These are phyloP conservation scores for Catonia carolina DNA, from an alignment of 2,888 invertebrate species.

Conservation along the genomic window DNA sequence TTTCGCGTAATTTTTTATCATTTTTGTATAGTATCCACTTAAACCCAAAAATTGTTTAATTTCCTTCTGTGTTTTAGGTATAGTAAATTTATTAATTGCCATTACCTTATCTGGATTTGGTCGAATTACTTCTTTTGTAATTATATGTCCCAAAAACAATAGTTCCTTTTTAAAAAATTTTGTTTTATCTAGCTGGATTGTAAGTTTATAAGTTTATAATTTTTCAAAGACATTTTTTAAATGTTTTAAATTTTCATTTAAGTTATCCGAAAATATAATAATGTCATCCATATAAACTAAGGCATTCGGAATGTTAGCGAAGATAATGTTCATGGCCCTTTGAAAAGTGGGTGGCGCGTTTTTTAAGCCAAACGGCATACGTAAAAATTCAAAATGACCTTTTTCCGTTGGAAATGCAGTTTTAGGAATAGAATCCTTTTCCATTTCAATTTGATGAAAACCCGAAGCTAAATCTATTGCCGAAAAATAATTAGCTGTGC, in stretches of 20 bases:
- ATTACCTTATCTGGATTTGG: no score
- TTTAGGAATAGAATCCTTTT: slow-evolving; percentile 10
- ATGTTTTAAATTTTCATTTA: no score
- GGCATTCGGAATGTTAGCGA: not conserved
- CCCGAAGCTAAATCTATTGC: slow-evolving; percentile 32
- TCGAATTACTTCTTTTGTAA: no score
- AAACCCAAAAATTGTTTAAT: slow-evolving; percentile 12
- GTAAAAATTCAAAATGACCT: slow-evolving; percentile 18
- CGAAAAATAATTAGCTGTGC: slow-evolving; percentile 30
- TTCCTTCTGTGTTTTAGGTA: slow-evolving; percentile 10
- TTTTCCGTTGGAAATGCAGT: slow-evolving; percentile 19
- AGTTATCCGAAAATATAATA: no score
- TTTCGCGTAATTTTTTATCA: no score
- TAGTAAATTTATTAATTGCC: no score
- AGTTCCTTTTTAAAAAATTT: slow-evolving; percentile 17
- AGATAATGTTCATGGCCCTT: slow-evolving; percentile 14
- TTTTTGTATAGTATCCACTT: no score
- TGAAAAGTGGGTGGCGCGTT: no score
- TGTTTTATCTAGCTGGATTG: slow-evolving; percentile 11
- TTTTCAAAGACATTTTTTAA: slow-evolving; percentile 1
- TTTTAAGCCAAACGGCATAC: slow-evolving; percentile 22
- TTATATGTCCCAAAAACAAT: no score
- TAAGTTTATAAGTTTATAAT: not conserved
- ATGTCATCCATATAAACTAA: slow-evolving; percentile 19
- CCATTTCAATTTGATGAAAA: slow-evolving; percentile 33